Evolutionary conservation across 37 sponge, comb jelly and placozoan genomes (phyloP), one percentile per base, ranked within the genome.

Genomic region (Mnemiopsis leidyi): DNA sequence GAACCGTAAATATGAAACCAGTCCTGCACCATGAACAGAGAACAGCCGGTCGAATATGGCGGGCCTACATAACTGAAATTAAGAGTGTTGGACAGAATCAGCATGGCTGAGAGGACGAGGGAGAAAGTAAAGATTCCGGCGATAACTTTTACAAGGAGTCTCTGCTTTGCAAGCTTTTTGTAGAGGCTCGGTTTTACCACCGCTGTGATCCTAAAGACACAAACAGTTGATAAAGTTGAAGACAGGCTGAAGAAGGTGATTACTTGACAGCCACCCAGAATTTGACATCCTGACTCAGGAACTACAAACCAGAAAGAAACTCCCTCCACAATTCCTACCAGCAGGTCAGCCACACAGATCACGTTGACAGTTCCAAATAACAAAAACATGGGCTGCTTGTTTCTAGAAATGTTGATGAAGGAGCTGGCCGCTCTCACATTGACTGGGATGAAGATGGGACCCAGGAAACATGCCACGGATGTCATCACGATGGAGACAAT

Each of bases 131-230:
- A 16, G 79, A 77, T 32, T 0, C 1, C 32, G 20, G 79, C 33
- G 32, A 77, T 13, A 20, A 77, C 33, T 1, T 32, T 32, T 36
- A 32, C 2, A 3, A 77, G 30, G 3, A 13, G 2, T 13, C 35
- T 31, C 18, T 32, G 16, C 18, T 77, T 26, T 21, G 79, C 79
- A 0, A 77, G 36, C 20, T 18, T 77, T 36, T 77, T 77, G 79
- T 77, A 77, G 9, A 16, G 26, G 2, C 33, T 33, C 36, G 79
- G 79, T 32, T 77, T 33, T 20, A 77, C 5, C 36, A 77, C 79
- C 33, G 79, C 79, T 77, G 32, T 32, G 2, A 77, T 77, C 79
- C 79, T 28, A 36, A 34, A 77, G 18, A 77, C 32, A 32, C 79
- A 77, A 1, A 77, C 32, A 1, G 32, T 34, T 5, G 79, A 77